A percentile compares a stretch with the other conserved stretches of the same genome.
These are phyloP conservation scores for Oceanodroma leucorhoa DNA, from an alignment of 2,797 vertebrate species.

Conservation along the genomic window DNA sequence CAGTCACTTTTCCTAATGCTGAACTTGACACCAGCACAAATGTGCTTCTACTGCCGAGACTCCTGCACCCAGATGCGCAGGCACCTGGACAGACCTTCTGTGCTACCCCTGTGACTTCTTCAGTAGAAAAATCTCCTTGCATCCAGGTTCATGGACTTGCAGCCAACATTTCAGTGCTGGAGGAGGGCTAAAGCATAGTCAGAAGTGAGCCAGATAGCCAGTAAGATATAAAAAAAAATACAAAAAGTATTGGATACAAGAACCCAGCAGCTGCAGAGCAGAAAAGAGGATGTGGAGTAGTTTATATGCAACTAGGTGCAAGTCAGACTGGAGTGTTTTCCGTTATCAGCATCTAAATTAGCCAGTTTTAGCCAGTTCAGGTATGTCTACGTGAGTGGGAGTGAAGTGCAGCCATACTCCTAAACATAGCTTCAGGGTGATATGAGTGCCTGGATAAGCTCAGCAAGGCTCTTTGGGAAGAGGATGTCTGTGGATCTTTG, in stretches of 20 bases:
- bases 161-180: neutral
- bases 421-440: neutral
- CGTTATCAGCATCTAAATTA: neutral
- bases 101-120: neutral
- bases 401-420: neutral
- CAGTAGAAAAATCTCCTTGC: neutral
- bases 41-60: neutral
- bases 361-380: neutral
- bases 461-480: neutral
- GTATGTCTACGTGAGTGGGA: neutral
- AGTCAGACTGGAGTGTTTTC: neutral
- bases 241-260: neutral
- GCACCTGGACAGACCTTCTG: neutral
- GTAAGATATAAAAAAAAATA: neutral
- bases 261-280: neutral
- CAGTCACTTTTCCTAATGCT: neutral
- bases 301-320: neutral
- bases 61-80: neutral
- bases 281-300: neutral
- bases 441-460: neutral
- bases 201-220: neutral
- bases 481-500: neutral
- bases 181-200: neutral
- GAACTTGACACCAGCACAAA: neutral
- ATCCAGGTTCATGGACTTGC: neutral